These are phyloP conservation scores for Lithophane socia DNA, from an alignment of 2,888 invertebrate species.

Conservation along the genomic window DNA sequence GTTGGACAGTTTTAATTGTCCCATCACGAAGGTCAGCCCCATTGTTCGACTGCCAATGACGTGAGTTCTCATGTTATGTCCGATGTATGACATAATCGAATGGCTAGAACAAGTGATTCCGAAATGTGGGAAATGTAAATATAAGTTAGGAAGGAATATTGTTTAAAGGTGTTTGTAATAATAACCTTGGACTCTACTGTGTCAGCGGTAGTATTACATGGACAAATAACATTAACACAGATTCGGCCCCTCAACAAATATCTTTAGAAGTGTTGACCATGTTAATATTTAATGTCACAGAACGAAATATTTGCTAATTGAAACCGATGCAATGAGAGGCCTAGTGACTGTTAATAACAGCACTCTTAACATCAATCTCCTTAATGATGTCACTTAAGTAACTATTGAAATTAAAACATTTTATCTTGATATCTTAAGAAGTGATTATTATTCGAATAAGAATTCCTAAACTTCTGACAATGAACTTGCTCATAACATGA, in stretches of 20 bases:
- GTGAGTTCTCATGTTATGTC: slow-evolving; percentile 56
- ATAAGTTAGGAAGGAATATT: slow-evolving; percentile 13
- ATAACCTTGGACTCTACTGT: slow-evolving; percentile 15
- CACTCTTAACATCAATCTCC: background rate
- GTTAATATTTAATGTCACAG: slow-evolving; percentile 10
- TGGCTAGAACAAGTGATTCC: slow-evolving; percentile 27
- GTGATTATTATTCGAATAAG: background rate
- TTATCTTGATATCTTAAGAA: background rate
- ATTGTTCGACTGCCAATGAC: slow-evolving; percentile 60
- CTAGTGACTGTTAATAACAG: background rate
- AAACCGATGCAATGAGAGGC: background rate
- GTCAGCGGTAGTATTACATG: slow-evolving; percentile 7
- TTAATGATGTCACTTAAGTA: slow-evolving; percentile 2
- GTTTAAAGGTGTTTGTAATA: slow-evolving; percentile 4
- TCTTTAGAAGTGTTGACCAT: background rate
- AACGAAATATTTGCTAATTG: slow-evolving; percentile 3
- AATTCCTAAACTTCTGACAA: slow-evolving; percentile 22
- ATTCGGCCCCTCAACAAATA: slow-evolving; percentile 11
- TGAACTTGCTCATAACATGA: slow-evolving; percentile 10
- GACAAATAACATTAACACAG: slow-evolving; percentile 27
- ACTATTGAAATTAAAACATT: slow-evolving; percentile 5
- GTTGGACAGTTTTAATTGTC: slow-evolving; percentile 63
- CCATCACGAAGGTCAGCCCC: slow-evolving; percentile 55
- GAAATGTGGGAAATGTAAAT: slow-evolving; percentile 36
- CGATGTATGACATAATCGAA: slow-evolving; percentile 54